These are phyloP conservation scores for Aricia agestis DNA, from an alignment of 1,140 invertebrate species.

Conservation along the genomic window DNA sequence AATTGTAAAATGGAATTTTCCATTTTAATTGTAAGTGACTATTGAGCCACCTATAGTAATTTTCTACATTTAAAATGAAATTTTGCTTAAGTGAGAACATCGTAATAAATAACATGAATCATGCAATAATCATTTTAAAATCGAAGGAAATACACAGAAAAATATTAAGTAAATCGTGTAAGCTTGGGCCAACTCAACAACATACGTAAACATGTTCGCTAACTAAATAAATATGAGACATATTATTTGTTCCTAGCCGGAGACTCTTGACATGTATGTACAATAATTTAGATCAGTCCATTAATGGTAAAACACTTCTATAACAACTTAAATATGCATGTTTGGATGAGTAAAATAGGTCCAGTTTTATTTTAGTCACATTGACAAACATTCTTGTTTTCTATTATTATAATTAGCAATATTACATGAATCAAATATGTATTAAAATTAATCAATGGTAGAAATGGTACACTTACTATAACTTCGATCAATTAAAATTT, in stretches of 20 bases:
- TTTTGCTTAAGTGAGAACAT: not conserved
- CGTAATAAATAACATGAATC: not conserved
- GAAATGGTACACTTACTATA: no score
- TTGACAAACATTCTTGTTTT: no score
- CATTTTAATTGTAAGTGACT: no score
- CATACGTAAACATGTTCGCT: slow-evolving; percentile 35
- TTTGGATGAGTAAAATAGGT: not conserved
- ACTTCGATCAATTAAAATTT: no score
- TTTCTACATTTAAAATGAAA: not conserved
- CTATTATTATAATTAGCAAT: no score
- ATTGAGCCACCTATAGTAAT: not conserved
- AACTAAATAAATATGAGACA: slow-evolving; percentile 68
- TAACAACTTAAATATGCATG: not conserved
- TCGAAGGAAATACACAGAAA: not conserved
- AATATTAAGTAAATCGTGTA: slow-evolving; percentile 10
- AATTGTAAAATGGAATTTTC: no score
- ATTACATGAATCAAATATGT: no score
- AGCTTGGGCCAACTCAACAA: slow-evolving; percentile 43
- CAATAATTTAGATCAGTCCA: slow-evolving; percentile 60
- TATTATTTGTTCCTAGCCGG: slow-evolving; percentile 60
- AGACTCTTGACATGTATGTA: slow-evolving; percentile 57
- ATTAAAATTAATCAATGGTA: no score
- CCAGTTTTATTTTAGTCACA: not conserved
- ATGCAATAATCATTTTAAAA: not conserved
- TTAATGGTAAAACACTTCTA: slow-evolving; percentile 36